These are phyloP conservation scores for Sebastes umbrosus DNA, from an alignment of 2,797 vertebrate genomes.

Conservation along the genomic window DNA sequence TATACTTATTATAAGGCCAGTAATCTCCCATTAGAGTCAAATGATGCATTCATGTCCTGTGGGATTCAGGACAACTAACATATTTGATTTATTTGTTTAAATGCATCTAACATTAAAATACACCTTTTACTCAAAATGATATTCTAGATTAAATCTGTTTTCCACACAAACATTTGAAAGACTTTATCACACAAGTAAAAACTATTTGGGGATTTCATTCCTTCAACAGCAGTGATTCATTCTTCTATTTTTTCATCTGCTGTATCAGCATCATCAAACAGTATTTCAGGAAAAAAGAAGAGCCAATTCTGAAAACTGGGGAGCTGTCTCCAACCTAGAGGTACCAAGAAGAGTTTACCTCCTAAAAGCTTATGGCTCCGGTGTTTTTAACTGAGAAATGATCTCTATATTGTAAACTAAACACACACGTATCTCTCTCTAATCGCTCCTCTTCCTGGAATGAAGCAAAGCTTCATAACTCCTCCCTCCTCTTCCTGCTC, in stretches of 20 bases:
- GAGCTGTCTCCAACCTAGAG: background rate
- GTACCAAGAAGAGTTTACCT: background rate
- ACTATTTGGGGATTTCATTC: background rate
- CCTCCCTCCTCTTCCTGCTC: background rate
- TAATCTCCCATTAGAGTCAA: too few relatives aligned
- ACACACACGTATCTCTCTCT: too few relatives aligned
- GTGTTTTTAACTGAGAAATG: background rate
- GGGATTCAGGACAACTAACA: background rate
- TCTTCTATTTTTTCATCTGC: background rate
- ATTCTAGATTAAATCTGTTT: background rate
- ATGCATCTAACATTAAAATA: background rate
- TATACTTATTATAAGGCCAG: too few relatives aligned
- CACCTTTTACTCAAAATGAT: background rate
- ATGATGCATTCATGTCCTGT: background rate
- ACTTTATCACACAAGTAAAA: background rate
- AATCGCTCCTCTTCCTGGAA: background rate
- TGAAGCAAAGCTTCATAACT: background rate
- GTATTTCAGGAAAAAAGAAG: background rate
- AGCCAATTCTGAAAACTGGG: background rate
- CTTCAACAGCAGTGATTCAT: background rate
- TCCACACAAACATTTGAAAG: background rate
- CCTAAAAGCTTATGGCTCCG: background rate
- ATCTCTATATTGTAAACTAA: background rate
- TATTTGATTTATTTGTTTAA: background rate
- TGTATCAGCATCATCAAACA: background rate